Percentiles rank a stretch among this genome's conserved stretches.
These are phyloP conservation scores for Puntigrus tetrazona DNA, from an alignment of 2,113 vertebrate species.

Conservation along the genomic window DNA sequence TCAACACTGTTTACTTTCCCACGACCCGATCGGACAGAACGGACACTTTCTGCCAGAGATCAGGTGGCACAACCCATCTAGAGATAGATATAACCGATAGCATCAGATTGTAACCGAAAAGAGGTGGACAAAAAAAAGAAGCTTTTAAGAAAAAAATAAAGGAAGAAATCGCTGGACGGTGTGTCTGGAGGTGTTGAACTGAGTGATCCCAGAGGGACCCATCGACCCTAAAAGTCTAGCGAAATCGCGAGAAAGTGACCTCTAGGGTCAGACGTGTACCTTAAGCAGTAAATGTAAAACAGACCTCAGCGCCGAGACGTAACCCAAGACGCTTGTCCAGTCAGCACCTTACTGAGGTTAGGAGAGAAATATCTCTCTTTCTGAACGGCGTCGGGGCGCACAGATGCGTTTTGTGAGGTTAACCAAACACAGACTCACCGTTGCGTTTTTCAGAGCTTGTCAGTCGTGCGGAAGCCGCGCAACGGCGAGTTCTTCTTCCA, in stretches of 20 bases:
- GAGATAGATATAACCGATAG: neutral
- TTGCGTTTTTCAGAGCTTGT: conserved; percentile 57
- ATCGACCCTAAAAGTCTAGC: conserved; percentile 52
- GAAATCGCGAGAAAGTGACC: conserved; percentile 33
- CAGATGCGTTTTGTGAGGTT: conserved; percentile 43
- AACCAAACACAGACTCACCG: conserved; percentile 58
- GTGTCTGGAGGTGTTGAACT: conserved; percentile 55
- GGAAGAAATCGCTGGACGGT: neutral
- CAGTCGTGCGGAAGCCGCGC: conserved; percentile 42
- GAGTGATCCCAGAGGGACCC: conserved; percentile 52
- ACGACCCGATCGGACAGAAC: conserved; percentile 40
- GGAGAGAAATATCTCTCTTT: conserved; percentile 38
- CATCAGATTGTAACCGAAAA: neutral
- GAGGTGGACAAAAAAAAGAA: neutral
- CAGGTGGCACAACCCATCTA: conserved; percentile 34
- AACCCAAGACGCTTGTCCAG: neutral
- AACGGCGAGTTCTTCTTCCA: conserved; percentile 50
- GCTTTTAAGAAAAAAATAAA: conserved; percentile 4
- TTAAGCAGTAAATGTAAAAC: conserved; percentile 57
- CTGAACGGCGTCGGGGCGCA: neutral
- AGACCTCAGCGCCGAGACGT: conserved; percentile 36
- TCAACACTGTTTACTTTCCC: conserved; percentile 51
- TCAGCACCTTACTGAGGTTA: neutral
- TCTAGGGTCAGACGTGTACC: conserved; percentile 35
- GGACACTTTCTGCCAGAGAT: conserved; percentile 39